phyloP scores from a whole-genome alignment of 92 coral and sea anemone species.

The Muricea muricata region DNA sequence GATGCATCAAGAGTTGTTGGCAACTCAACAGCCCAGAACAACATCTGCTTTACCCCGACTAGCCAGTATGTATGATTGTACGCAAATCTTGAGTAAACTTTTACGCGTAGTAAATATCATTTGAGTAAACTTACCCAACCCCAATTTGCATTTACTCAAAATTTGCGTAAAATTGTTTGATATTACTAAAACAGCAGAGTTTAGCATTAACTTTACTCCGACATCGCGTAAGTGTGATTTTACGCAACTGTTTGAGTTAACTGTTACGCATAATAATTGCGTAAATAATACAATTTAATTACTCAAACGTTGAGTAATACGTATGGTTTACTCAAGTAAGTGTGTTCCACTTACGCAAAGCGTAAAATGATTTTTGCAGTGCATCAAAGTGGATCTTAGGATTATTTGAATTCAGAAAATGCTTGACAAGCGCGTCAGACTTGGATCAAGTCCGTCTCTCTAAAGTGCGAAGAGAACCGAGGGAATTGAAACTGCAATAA shows the following conservation, averaged over 20 bases:
- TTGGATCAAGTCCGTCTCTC: too few species aligned
- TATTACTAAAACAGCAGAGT: background rate
- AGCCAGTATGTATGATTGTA: background rate
- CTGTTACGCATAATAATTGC: background rate
- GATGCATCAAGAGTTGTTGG: too few species aligned
- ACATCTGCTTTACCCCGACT: background rate
- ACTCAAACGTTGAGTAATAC: background rate
- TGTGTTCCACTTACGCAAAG: background rate
- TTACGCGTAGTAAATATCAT: background rate
- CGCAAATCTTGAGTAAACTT: background rate
- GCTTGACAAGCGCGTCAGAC: too few species aligned
- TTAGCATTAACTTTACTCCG: background rate
- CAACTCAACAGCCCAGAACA: background rate
- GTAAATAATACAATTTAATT: background rate
- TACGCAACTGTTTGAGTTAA: constrained; percentile 15
- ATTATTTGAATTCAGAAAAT: too few species aligned
- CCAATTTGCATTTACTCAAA: background rate
- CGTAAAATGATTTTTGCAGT: background rate
- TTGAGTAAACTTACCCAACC: background rate
- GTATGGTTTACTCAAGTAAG: background rate
- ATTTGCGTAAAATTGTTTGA: background rate
- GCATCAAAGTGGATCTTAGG: too few species aligned
- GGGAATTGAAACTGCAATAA: too few species aligned
- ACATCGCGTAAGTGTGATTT: background rate
- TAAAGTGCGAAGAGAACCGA: too few species aligned